Conservation (phyloP, 2,888 invertebrate species). For the Thecophora atra region DNA sequence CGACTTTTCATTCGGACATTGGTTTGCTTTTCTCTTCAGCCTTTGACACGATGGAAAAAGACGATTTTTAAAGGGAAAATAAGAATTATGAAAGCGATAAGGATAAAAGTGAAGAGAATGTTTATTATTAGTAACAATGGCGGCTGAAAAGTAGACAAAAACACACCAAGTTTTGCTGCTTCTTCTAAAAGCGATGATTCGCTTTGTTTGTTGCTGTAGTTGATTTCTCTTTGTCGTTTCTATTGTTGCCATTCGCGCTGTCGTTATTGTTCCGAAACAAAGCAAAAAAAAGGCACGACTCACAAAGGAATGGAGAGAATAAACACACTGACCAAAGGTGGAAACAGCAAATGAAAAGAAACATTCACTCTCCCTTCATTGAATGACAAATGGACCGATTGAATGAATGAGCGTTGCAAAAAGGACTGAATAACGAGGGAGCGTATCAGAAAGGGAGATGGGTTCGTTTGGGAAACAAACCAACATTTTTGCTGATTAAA, state of each 20-base stretch:
- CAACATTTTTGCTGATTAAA: background rate
- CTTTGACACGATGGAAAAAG: too few relatives aligned
- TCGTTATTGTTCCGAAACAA: background rate
- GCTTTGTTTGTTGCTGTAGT: too few relatives aligned
- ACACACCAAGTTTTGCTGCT: too few relatives aligned
- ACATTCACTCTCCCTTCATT: background rate
- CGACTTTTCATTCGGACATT: too few relatives aligned
- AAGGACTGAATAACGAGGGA: background rate
- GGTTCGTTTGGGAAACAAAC: background rate
- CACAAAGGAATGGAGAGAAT: background rate
- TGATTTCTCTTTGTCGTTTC: background rate
- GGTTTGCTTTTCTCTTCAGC: too few relatives aligned
- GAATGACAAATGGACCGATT: background rate
- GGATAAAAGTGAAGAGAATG: too few relatives aligned
- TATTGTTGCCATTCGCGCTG: background rate
- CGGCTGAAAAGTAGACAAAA: background rate
- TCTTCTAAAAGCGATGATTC: background rate
- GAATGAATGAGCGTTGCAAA: background rate
- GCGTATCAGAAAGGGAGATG: background rate
- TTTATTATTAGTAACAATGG: too few relatives aligned
- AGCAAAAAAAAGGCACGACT: background rate
- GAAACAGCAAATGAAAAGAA: background rate
- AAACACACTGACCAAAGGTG: background rate
- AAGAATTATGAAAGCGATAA: too few relatives aligned
- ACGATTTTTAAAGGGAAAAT: too few relatives aligned